Evolutionary conservation across 2,888 invertebrate species (phyloP).

Genomic region (Lissocephala sabroskyi): DNA sequence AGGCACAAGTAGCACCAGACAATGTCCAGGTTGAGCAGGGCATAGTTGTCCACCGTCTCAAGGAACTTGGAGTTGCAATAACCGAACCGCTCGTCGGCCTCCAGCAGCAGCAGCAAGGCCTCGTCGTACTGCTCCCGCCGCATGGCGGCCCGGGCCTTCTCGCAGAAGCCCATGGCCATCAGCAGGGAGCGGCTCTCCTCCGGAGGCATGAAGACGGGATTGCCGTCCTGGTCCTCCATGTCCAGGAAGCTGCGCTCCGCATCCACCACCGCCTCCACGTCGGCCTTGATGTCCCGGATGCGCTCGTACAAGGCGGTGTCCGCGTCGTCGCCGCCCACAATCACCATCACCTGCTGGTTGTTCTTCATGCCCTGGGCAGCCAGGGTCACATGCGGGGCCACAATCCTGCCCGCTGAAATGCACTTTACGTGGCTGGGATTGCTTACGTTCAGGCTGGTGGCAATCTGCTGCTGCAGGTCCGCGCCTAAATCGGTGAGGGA

Average conservation of each 20-base stretch:
- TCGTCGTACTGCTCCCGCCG: conserved; percentile 78
- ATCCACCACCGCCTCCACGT: conserved; percentile 75
- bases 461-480: conserved; percentile 75
- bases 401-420: conserved; percentile 79
- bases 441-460: conserved; percentile 71
- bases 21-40: conserved; percentile 86
- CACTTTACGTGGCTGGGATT: conserved; percentile 76
- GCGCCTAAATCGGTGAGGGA: conserved; percentile 74
- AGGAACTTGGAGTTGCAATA: conserved; percentile 72
- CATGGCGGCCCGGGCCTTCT: conserved; percentile 82
- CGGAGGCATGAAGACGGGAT: conserved; percentile 79
- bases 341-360: conserved; percentile 79
- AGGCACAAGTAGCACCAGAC: conserved; percentile 92
- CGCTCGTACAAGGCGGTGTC: conserved; percentile 75
- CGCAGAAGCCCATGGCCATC: conserved; percentile 85
- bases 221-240: conserved; percentile 86
- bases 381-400: conserved; percentile 75
- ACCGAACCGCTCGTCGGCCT: conserved; percentile 83
- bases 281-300: conserved; percentile 75
- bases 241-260: conserved; percentile 67
- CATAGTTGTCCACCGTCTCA: conserved; percentile 86
- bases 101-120: conserved; percentile 82
- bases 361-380: conserved; percentile 78
- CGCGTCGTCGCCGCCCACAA: conserved; percentile 71
- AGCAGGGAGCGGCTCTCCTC: conserved; percentile 80